Evolutionary conservation across 2,113 vertebrate species (phyloP).

Genomic region (Ovibos moschatus): DNA sequence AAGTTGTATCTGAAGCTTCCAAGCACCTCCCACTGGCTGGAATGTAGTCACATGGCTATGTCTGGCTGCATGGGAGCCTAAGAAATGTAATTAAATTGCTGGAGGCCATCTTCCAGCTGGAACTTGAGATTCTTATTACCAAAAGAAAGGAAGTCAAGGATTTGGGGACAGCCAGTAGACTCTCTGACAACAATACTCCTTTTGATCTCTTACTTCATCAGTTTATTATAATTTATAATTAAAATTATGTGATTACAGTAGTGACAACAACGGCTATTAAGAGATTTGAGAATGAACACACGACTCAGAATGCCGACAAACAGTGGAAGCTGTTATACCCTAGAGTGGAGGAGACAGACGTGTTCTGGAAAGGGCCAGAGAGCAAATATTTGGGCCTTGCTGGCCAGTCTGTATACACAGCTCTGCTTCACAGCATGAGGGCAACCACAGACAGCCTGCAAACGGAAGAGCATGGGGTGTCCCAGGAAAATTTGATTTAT

Average conservation of each 20-base stretch:
- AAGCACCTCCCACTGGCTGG: background rate
- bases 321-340: background rate
- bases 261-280: background rate
- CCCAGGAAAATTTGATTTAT: background rate
- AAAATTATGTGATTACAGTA: background rate
- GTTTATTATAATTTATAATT: background rate
- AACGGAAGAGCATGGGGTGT: background rate
- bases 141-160: background rate
- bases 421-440: background rate
- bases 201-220: background rate
- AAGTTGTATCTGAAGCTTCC: background rate
- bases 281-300: background rate
- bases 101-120: background rate
- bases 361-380: background rate
- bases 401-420: background rate
- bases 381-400: background rate
- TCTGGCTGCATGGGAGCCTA: background rate
- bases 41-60: background rate
- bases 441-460: background rate
- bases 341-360: background rate
- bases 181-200: background rate
- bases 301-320: background rate
- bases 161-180: background rate
- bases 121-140: background rate
- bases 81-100: background rate